These are phyloP conservation scores for Barnardius zonarius DNA, from an alignment of 2,113 vertebrate genomes.

Conservation along the genomic window DNA sequence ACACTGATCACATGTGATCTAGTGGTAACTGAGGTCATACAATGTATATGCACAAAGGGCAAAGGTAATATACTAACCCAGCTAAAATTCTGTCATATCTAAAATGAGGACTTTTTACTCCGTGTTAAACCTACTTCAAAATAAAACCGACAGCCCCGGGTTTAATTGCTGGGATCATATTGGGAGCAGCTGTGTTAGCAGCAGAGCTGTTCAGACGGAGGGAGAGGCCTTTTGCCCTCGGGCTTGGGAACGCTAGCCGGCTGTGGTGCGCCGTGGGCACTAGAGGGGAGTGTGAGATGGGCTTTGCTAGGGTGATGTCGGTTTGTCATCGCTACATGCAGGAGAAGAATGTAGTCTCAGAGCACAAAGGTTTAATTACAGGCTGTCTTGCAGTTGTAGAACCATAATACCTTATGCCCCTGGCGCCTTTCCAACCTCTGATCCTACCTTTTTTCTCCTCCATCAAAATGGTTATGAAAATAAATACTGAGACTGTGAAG, in stretches of 20 bases:
- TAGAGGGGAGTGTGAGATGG: neutral
- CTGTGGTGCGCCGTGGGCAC: rapidly evolving
- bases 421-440: neutral
- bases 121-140: neutral
- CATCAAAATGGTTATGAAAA: neutral
- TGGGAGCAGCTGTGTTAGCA: neutral
- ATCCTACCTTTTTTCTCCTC: neutral
- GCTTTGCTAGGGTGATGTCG: rapidly evolving
- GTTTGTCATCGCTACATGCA: neutral
- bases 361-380: neutral
- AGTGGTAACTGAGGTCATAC: neutral
- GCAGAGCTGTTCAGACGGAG: neutral
- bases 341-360: neutral
- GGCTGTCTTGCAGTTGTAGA: neutral
- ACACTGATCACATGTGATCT: neutral
- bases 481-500: neutral
- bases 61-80: neutral
- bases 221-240: neutral
- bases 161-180: neutral
- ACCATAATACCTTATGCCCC: neutral
- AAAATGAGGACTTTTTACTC: neutral
- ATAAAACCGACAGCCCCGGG: neutral
- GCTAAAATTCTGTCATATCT: neutral
- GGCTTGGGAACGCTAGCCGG: neutral
- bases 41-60: too few species aligned